These are phyloP conservation scores for Picathartes gymnocephalus DNA, from an alignment of 2,113 vertebrate genomes.

Conservation along the genomic window DNA sequence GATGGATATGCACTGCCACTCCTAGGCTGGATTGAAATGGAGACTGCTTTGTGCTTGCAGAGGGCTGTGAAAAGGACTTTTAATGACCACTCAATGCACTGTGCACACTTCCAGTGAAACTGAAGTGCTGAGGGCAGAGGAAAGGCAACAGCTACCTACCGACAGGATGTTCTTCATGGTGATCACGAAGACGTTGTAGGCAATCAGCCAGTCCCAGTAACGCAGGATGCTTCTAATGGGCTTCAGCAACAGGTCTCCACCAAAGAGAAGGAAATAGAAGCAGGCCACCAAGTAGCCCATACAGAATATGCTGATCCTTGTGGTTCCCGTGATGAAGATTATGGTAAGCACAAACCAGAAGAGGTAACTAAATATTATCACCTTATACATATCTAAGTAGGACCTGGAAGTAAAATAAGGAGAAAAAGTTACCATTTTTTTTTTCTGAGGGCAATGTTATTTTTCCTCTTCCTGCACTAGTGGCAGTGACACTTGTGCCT, in stretches of 20 bases:
- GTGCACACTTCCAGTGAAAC: background rate
- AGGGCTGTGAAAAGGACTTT: background rate
- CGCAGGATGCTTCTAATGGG: conserved; percentile 94
- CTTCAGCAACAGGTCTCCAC: conserved; percentile 90
- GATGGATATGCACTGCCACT: background rate
- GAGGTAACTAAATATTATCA: conserved; percentile 96
- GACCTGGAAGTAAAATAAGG: conserved; percentile 76
- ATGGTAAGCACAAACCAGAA: conserved; percentile 99
- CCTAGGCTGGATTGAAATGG: background rate
- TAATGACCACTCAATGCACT: background rate
- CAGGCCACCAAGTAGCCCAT: conserved; percentile 98
- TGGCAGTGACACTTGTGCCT: background rate
- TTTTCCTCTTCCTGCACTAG: background rate
- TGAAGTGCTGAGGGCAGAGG: background rate
- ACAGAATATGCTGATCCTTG: conserved; percentile 96
- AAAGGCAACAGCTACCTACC: conserved; percentile 66
- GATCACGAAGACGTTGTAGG: conserved; percentile 98
- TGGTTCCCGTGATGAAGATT: conserved; percentile 98
- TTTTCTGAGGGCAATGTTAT: background rate
- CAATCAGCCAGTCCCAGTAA: conserved; percentile 98
- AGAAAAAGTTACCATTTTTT: background rate
- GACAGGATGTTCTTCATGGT: conserved; percentile 98
- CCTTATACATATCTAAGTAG: conserved; percentile 98
- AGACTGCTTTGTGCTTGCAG: background rate
- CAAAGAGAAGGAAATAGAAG: conserved; percentile 98